A percentile compares a stretch with the other conserved stretches of the same genome.
Conservation (phyloP, 2,888 invertebrate species). For the Drosophila anomelani region DNA sequence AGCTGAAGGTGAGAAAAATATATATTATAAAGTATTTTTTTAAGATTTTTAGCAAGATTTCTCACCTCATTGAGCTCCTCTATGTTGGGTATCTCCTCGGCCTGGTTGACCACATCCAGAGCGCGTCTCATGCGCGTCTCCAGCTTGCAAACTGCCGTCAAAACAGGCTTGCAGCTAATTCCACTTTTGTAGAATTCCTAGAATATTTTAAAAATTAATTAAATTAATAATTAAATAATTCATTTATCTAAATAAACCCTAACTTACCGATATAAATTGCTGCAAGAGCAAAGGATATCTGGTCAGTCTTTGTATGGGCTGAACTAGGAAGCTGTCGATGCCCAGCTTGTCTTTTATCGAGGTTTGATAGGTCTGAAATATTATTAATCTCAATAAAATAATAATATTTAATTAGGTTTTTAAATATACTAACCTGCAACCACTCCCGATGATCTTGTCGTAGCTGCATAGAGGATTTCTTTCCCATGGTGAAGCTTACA, state of each 20-base stretch:
- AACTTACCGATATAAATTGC: constrained; percentile 83
- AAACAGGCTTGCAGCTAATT: constrained; percentile 83
- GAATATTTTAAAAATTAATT: not conserved
- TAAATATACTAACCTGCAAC: constrained; percentile 75
- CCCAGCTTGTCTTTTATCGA: constrained; percentile 84
- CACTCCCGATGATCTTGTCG: constrained; percentile 82
- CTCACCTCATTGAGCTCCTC: constrained; percentile 82
- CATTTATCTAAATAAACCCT: not conserved
- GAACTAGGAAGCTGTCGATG: constrained; percentile 84
- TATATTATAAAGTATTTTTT: not conserved
- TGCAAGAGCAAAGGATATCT: constrained; percentile 83
- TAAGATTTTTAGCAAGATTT: not conserved
- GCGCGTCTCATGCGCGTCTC: constrained; percentile 83
- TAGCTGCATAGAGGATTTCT: constrained; percentile 83
- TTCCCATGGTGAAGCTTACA: constrained; percentile 84
- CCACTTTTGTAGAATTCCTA: constrained; percentile 83
- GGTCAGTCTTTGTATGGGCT: constrained; percentile 85
- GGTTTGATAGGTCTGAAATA: constrained; percentile 76
- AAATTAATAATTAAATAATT: not conserved
- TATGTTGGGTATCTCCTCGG: constrained; percentile 83
- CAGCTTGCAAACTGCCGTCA: constrained; percentile 83
- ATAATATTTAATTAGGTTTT: fast-evolving
- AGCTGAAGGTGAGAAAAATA: constrained; percentile 61
- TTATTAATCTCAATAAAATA: not conserved
- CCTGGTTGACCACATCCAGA: constrained; percentile 83